Base-by-base conservation (phyloP, 2,797 vertebrate genomes). In the Caiman crocodilus region DNA sequence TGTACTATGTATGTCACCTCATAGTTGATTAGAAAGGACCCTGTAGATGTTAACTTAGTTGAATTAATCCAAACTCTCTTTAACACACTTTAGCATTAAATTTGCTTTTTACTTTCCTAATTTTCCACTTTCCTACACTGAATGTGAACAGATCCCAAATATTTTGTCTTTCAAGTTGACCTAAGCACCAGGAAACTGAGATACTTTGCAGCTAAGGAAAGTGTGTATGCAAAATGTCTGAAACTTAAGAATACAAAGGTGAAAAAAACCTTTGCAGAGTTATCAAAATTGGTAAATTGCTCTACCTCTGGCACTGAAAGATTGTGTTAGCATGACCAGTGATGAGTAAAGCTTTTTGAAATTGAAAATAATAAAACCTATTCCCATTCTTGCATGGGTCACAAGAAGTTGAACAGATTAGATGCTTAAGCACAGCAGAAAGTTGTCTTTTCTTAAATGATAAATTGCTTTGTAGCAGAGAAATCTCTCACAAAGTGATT, bases 401-500 rank as follows among this genome's bases (percentile, higher is more conserved):
- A 16, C 58, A 92, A 87, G 90, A 96, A 95, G 76, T 75, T 94
- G 91, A 96, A 92, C 81, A 77, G n/a, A 95, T 91, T 89, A 94
- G 85, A 92, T 94, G 84, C 77, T 97, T 95, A 95, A 93, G 84
- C 56, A 86, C 25, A 91, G 92, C 28, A 88, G 81, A 89, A 97
- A 94, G 91, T 96, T 97, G 89, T 94, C 90, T 96, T 94, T 96
- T 95, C 91, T 96, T 94, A 95, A 95, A 77, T 96, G 93, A 97
- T 87, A 91, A 91, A 96, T 97, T 96, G 89, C 84, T 92, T 94
- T 87, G 85, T 79, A 88, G 93, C 83, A 90, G 73, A 90, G 87
- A 96, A 96, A 69, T 85, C 90, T 96, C 82, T 95, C 71, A 88
- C 76, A 88, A 96, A 85, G 78, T 95, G 92, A 93, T 96, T 97